Evolutionary conservation across 23 tunicate genomes (phyloP).

Genomic region (Ciona savignyi): DNA sequence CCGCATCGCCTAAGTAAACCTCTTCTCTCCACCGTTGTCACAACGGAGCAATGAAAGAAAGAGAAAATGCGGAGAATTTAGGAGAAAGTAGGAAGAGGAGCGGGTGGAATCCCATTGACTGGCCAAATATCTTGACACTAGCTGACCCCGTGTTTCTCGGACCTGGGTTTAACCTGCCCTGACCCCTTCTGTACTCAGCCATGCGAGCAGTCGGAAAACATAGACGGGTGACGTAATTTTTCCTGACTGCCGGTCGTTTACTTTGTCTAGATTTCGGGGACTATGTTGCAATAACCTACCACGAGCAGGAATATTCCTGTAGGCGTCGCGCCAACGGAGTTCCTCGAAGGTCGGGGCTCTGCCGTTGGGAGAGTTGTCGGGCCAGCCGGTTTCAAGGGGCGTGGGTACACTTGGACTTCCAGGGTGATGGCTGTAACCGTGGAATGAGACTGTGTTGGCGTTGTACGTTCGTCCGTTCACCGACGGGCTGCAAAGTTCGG

Average conservation of each 20-base stretch:
- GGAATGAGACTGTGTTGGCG: constrained; percentile 7
- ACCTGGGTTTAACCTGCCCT: constrained; percentile 2
- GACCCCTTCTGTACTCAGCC: not conserved
- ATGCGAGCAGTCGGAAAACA: not conserved
- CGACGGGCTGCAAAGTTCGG: not conserved
- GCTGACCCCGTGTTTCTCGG: constrained; percentile 3
- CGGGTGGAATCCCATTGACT: not conserved
- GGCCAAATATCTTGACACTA: not conserved
- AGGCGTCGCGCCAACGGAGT: constrained; percentile 48
- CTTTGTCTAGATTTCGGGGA: not conserved
- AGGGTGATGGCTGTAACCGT: constrained; percentile 24
- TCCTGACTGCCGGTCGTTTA: not conserved
- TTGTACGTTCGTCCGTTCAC: constrained; percentile 11
- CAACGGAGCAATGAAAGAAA: not conserved
- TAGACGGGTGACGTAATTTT: not conserved
- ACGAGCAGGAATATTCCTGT: constrained; percentile 54
- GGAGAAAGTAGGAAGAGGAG: not conserved
- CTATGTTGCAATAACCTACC: constrained; percentile 19
- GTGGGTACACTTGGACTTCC: not conserved
- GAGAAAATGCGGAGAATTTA: not conserved
- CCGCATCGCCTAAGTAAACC: not conserved
- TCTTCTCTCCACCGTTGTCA: not conserved
- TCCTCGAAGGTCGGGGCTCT: constrained; percentile 40
- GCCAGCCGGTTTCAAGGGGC: constrained; percentile 9
- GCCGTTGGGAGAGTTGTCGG: constrained; percentile 3